These are phyloP conservation scores for Tuta absoluta DNA, from an alignment of 2,888 invertebrate species.

Conservation along the genomic window DNA sequence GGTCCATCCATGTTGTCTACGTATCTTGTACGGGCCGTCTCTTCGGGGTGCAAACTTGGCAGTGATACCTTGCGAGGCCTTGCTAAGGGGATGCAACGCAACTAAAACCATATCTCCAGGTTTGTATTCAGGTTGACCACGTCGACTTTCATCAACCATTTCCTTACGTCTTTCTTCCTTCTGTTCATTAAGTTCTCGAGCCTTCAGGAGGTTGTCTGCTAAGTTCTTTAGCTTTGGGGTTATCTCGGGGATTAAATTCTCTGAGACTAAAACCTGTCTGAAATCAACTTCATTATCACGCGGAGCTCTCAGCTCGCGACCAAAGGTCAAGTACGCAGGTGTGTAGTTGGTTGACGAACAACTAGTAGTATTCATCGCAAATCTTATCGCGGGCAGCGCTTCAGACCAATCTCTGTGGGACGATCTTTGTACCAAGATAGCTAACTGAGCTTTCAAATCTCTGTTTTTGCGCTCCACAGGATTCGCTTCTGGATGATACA, in stretches of 20 bases:
- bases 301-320: conserved; percentile 38
- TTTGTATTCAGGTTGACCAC: no score
- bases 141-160: no score
- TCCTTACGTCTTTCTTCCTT: conserved; percentile 32
- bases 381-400: conserved; percentile 37
- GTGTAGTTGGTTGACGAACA: conserved; percentile 35
- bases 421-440: conserved; percentile 24
- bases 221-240: conserved; percentile 31
- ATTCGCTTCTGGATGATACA: conserved; percentile 48
- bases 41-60: no score
- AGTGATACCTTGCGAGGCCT: no score
- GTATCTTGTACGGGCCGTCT: conserved; percentile 10
- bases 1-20: not conserved
- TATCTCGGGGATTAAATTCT: conserved; percentile 35
- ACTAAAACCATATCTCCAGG: no score
- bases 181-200: conserved; percentile 32
- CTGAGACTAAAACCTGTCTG: conserved; percentile 24
- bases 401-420: conserved; percentile 38
- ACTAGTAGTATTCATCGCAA: conserved; percentile 39
- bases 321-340: conserved; percentile 42
- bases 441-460: conserved; percentile 44
- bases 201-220: conserved; percentile 23
- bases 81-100: no score
- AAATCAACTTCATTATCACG: conserved; percentile 32
- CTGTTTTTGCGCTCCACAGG: conserved; percentile 48